A percentile compares a stretch with the other conserved stretches of the same genome.
Conservation (phyloP, 2,113 vertebrate species). For the Sphaerodactylus townsendi region DNA sequence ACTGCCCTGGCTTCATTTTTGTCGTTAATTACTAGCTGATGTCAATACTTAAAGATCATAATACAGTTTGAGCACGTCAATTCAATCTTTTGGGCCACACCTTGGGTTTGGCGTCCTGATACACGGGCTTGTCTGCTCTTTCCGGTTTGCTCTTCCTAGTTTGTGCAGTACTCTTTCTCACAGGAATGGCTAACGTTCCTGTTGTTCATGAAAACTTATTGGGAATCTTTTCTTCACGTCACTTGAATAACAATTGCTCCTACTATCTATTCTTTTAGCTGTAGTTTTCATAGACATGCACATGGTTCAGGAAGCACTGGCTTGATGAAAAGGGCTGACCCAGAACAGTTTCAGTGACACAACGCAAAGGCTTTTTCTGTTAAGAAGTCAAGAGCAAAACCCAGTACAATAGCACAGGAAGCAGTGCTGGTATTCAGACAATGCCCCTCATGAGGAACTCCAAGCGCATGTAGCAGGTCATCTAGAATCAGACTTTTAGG, state of each 20-base stretch:
- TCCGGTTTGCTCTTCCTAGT: constrained; percentile 26
- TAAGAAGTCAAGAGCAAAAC: neutral
- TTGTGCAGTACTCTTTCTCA: neutral
- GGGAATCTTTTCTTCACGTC: neutral
- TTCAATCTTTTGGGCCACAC: constrained; percentile 21
- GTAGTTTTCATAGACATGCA: neutral
- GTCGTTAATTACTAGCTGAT: neutral
- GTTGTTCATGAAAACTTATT: neutral
- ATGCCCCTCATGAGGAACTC: neutral
- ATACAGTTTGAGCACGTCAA: neutral
- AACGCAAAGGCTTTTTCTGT: neutral
- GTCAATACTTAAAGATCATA: neutral
- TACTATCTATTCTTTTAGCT: neutral
- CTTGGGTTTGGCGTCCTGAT: constrained; percentile 9
- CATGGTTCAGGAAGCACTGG: neutral
- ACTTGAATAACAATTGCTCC: neutral
- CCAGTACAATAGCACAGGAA: neutral
- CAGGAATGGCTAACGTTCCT: too few species aligned
- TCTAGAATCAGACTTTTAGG: neutral
- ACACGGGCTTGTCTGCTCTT: constrained; percentile 31
- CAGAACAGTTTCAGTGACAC: neutral
- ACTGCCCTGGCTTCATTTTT: neutral
- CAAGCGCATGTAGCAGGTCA: neutral
- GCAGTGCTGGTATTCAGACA: neutral
- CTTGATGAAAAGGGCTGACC: neutral